Evolutionary conservation across 2,113 vertebrate genomes (phyloP).

Genomic region (Oncorhynchus masou): DNA sequence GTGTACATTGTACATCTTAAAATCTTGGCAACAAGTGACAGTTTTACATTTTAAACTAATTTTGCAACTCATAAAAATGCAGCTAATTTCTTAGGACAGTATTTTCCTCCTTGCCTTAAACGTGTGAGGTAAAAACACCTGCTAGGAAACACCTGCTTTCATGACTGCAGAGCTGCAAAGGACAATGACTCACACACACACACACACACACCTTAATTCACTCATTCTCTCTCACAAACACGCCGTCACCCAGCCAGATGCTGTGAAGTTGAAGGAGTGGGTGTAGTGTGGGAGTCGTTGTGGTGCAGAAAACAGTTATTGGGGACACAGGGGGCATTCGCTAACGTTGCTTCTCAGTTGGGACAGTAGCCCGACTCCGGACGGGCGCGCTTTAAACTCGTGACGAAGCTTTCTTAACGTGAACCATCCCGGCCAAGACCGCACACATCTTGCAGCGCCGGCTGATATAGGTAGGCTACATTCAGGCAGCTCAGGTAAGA

Average conservation of each 20-base stretch:
- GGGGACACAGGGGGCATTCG: slow-evolving; percentile 48
- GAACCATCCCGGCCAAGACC: not conserved
- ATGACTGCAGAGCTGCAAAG: not conserved
- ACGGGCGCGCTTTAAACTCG: slow-evolving; percentile 27
- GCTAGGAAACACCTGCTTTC: not conserved
- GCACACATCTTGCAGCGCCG: not conserved
- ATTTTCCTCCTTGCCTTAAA: not conserved
- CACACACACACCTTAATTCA: not conserved
- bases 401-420: slow-evolving; percentile 3
- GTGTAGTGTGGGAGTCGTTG: not conserved
- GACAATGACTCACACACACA: not conserved
- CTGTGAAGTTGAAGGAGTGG: not conserved
- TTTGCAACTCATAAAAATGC: not conserved
- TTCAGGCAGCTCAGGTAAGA: slow-evolving; percentile 1
- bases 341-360: not conserved
- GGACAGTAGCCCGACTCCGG: slow-evolving; percentile 23
- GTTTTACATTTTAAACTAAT: not conserved
- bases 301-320: slow-evolving; percentile 22
- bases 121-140: not conserved
- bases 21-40: not conserved
- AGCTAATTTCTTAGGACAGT: not conserved
- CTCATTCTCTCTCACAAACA: not conserved
- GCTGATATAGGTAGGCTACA: not conserved
- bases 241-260: not conserved
- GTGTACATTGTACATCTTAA: too few relatives aligned